These are phyloP conservation scores for Telmatherina bonti DNA, from an alignment of 2,797 vertebrate species.

Conservation along the genomic window DNA sequence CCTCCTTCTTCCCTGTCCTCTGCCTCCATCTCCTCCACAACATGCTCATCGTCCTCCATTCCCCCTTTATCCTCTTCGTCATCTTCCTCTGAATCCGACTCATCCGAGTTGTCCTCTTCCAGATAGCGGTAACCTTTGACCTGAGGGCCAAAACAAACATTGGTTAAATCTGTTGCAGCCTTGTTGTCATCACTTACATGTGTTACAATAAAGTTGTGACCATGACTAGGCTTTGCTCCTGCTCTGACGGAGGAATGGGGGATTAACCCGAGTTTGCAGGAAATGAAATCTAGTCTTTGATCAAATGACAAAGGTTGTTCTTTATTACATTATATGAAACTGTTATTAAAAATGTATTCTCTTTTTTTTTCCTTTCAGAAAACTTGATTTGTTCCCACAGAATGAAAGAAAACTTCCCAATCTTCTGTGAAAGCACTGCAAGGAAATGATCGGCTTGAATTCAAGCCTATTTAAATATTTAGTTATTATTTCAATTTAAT, in stretches of 20 bases:
- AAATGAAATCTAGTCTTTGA: background rate
- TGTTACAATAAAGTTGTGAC: background rate
- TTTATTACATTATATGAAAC: background rate
- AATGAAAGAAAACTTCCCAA: background rate
- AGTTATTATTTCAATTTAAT: background rate
- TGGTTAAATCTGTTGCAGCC: background rate
- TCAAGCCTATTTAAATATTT: background rate
- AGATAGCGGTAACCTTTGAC: conserved; percentile 95
- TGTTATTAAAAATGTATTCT: background rate
- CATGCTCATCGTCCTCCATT: conserved; percentile 21
- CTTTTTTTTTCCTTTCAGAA: background rate
- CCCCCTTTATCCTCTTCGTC: conserved; percentile 38
- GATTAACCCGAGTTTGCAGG: background rate
- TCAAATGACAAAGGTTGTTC: background rate
- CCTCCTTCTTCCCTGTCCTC: conserved; percentile 46
- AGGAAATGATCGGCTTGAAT: background rate
- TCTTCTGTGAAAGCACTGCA: background rate
- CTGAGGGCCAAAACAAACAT: conserved; percentile 48
- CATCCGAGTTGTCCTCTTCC: conserved; percentile 93
- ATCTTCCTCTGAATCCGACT: conserved; percentile 80
- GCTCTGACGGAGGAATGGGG: background rate
- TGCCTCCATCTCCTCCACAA: conserved; percentile 47
- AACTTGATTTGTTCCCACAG: background rate
- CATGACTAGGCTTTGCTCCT: background rate
- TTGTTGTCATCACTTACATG: background rate